phyloP scores from a whole-genome alignment of 1,140 invertebrate species.

The Sitophilus oryzae region DNA sequence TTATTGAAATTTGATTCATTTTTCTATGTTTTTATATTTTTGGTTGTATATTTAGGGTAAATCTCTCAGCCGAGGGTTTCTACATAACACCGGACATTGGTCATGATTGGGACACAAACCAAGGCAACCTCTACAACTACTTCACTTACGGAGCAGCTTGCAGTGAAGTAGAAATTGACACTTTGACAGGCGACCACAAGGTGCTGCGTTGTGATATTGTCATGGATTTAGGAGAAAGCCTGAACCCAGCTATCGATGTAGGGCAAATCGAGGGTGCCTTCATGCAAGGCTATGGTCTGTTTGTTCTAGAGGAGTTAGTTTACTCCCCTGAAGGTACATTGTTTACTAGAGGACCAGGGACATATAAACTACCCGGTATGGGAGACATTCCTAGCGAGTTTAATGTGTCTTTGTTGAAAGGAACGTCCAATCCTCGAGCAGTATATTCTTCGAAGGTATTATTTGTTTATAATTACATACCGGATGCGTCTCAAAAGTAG shows the following conservation, averaged over 20 bases:
- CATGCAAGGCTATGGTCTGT: conserved; percentile 88
- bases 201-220: conserved; percentile 85
- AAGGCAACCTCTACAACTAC: conserved; percentile 71
- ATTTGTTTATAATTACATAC: no score
- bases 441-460: conserved; percentile 96
- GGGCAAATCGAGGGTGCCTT: conserved; percentile 94
- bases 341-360: conserved; percentile 78
- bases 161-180: conserved; percentile 80
- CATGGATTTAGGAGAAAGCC: conserved; percentile 83
- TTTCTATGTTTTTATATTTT: neutral
- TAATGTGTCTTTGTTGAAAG: conserved; percentile 87
- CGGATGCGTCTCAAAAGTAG: no score
- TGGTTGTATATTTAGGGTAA: conserved; percentile 52
- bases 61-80: conserved; percentile 81
- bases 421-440: conserved; percentile 78
- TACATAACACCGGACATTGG: conserved; percentile 75
- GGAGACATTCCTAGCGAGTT: conserved; percentile 86
- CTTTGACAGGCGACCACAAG: conserved; percentile 79
- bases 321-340: conserved; percentile 77
- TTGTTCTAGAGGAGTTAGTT: conserved; percentile 83
- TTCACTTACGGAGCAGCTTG: conserved; percentile 76
- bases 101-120: conserved; percentile 66
- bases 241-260: conserved; percentile 94
- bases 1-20: neutral
- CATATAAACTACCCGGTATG: conserved; percentile 90